Evolutionary conservation across 2,113 vertebrate species (phyloP).

Genomic region (Cryptotis parvus): DNA sequence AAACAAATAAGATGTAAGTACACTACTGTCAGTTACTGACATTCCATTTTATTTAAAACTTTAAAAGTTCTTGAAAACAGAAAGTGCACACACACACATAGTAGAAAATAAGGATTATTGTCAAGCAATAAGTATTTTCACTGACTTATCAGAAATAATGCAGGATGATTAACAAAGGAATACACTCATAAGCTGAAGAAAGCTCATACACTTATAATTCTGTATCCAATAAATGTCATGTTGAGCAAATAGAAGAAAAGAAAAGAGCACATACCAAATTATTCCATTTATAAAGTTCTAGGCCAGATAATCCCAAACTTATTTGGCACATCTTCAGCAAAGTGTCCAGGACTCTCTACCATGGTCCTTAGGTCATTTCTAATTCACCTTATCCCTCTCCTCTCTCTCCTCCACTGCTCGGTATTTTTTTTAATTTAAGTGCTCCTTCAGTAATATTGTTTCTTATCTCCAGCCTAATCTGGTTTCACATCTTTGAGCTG

Average conservation of each 20-base stretch:
- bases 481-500: neutral
- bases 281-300: neutral
- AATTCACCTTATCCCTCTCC: too few species aligned
- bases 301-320: neutral
- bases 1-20: neutral
- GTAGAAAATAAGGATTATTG: neutral
- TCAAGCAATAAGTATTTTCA: too few species aligned
- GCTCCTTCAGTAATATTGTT: slow-evolving; percentile 11
- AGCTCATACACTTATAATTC: neutral
- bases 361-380: too few species aligned
- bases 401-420: neutral
- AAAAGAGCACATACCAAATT: neutral
- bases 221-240: neutral
- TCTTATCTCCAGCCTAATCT: slow-evolving; percentile 52
- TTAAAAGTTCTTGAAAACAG: neutral
- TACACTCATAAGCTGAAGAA: neutral
- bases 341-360: too few species aligned
- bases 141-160: slow-evolving; percentile 3
- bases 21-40: neutral
- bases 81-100: neutral
- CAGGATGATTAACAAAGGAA: neutral
- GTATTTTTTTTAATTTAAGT: neutral
- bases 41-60: neutral
- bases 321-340: too few species aligned
- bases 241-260: neutral